Conservation (phyloP, 2,113 vertebrate species). For the Pomatostomus ruficeps region DNA sequence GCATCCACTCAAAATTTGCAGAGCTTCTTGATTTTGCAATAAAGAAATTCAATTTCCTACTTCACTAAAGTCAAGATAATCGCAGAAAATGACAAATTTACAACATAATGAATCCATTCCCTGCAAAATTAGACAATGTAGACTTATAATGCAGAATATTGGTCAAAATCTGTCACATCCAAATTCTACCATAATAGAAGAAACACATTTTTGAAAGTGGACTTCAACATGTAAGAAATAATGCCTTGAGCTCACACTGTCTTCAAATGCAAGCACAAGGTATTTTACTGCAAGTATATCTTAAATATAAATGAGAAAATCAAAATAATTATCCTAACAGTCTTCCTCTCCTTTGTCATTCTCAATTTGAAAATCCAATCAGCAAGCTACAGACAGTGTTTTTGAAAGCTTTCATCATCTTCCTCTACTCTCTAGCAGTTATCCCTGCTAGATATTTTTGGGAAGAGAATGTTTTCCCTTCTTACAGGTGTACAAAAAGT, state of each 20-base stretch:
- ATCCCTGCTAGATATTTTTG: too few relatives aligned
- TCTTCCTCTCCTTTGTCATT: background rate
- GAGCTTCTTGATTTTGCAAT: background rate
- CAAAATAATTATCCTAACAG: background rate
- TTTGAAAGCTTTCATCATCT: background rate
- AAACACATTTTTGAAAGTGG: background rate
- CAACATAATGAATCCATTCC: background rate
- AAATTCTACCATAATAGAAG: background rate
- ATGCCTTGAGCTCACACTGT: background rate
- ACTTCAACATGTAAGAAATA: background rate
- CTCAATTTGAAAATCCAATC: background rate
- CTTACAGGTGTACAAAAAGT: too few relatives aligned
- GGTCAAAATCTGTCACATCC: background rate
- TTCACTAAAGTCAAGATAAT: background rate
- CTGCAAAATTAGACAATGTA: background rate
- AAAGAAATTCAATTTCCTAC: background rate
- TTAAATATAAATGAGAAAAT: background rate
- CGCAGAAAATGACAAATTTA: background rate
- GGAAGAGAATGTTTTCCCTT: too few relatives aligned
- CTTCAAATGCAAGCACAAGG: background rate
- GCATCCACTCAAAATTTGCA: background rate
- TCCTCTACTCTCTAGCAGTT: background rate
- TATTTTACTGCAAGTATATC: background rate
- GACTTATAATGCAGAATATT: background rate
- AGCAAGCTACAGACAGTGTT: background rate